These are phyloP conservation scores for Drosophila kohkoa DNA, from an alignment of 1,140 invertebrate species.

Conservation along the genomic window DNA sequence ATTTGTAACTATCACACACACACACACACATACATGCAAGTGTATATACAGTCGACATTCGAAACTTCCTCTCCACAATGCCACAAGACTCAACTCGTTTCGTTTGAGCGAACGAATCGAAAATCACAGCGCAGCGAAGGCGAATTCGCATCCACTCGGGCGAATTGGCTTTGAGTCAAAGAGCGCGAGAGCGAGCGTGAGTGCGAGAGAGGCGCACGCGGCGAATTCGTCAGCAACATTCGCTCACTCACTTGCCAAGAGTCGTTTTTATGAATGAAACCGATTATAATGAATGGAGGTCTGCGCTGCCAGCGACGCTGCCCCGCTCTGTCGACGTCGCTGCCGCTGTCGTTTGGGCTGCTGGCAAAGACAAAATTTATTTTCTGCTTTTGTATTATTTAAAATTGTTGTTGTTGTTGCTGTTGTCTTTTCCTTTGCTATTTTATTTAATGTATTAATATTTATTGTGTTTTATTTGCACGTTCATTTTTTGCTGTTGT, in stretches of 20 bases:
- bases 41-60: slow-evolving; percentile 29
- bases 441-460: slow-evolving; percentile 54
- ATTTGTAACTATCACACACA: slow-evolving; percentile 22
- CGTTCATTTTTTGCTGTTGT: neutral
- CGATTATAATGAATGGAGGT: slow-evolving; percentile 78
- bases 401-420: slow-evolving; percentile 31
- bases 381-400: slow-evolving; percentile 50
- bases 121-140: slow-evolving; percentile 51
- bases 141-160: slow-evolving; percentile 31
- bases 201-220: slow-evolving; percentile 21
- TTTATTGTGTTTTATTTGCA: slow-evolving; percentile 30
- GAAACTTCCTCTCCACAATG: slow-evolving; percentile 52
- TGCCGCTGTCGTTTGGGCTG: slow-evolving; percentile 38
- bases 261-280: slow-evolving; percentile 81
- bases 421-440: slow-evolving; percentile 37
- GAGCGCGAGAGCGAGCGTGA: slow-evolving; percentile 14
- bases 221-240: slow-evolving; percentile 44
- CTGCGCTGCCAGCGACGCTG: slow-evolving; percentile 49
- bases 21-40: slow-evolving; percentile 7
- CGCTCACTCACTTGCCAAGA: slow-evolving; percentile 67
- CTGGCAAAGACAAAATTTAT: slow-evolving; percentile 63
- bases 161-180: slow-evolving; percentile 38
- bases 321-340: slow-evolving; percentile 45
- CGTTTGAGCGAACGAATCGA: slow-evolving; percentile 19
- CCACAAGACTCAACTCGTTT: slow-evolving; percentile 49